Evolutionary conservation across 92 coral and sea anemone species (phyloP).

Genomic region (Anthopleura xanthogrammica): DNA sequence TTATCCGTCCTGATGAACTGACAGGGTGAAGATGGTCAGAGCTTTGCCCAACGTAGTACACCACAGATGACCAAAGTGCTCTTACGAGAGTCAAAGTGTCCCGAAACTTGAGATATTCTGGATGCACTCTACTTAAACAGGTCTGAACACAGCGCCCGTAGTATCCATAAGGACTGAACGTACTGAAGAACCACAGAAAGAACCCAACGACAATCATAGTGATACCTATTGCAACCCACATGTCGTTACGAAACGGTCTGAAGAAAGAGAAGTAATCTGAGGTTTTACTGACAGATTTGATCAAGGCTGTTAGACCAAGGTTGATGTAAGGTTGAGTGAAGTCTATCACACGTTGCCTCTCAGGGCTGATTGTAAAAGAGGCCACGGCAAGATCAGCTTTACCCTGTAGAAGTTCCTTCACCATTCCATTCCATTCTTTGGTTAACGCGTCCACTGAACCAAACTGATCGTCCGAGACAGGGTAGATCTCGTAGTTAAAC

Average conservation of each 20-base stretch:
- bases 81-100: constrained; percentile 66
- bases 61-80: constrained; percentile 69
- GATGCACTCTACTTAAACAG: constrained; percentile 56
- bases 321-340: constrained; percentile 83
- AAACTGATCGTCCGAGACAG: constrained; percentile 66
- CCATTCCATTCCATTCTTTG: constrained; percentile 93
- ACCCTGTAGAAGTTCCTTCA: constrained; percentile 66
- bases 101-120: constrained; percentile 59
- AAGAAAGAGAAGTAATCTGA: constrained; percentile 63
- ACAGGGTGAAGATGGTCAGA: constrained; percentile 79
- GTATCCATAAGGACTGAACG: constrained; percentile 86
- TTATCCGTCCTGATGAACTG: constrained; percentile 73
- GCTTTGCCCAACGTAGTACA: constrained; percentile 83
- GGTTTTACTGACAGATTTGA: constrained; percentile 47
- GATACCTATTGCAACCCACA: constrained; percentile 70
- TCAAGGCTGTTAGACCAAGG: constrained; percentile 71
- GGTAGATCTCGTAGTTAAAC: constrained; percentile 70
- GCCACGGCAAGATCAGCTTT: constrained; percentile 81
- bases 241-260: constrained; percentile 62
- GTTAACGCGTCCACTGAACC: constrained; percentile 65
- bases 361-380: constrained; percentile 83
- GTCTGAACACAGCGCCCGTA: constrained; percentile 87
- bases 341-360: constrained; percentile 73
- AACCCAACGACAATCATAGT: constrained; percentile 66
- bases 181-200: constrained; percentile 77